A percentile compares a stretch with the other conserved stretches of the same genome.
Evolutionary conservation across 2,113 vertebrate genomes (phyloP).

Genomic region (Oxyruncus cristatus): DNA sequence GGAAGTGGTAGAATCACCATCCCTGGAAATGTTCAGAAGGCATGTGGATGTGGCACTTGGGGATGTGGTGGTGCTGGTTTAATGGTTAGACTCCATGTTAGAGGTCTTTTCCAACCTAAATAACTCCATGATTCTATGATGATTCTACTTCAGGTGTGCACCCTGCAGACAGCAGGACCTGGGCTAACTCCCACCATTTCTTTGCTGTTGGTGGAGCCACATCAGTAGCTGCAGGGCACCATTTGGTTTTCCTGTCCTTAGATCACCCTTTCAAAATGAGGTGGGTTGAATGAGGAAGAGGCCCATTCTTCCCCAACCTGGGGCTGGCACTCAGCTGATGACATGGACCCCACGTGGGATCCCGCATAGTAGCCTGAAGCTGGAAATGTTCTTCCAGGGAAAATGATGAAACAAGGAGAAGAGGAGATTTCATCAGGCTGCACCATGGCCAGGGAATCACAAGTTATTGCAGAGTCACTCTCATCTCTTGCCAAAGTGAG

Average conservation of each 20-base stretch:
- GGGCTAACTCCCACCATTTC: neutral
- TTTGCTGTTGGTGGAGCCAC: neutral
- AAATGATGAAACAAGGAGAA: neutral
- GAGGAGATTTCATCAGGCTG: neutral
- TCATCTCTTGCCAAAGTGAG: neutral
- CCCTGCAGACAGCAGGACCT: neutral
- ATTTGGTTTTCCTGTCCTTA: neutral
- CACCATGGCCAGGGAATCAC: neutral
- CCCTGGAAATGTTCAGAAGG: neutral
- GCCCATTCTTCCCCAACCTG: neutral
- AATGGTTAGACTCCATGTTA: neutral
- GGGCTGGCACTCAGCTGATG: neutral
- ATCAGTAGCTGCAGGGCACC: neutral
- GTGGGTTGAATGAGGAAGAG: neutral
- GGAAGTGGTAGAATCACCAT: neutral
- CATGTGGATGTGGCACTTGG: neutral
- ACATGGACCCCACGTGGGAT: neutral
- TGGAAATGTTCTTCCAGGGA: neutral
- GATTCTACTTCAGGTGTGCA: rapidly evolving
- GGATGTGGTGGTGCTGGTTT: neutral
- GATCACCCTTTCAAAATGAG: neutral
- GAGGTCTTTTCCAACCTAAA: neutral
- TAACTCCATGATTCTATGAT: neutral
- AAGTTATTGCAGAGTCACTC: neutral
- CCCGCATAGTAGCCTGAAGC: neutral